Conservation (phyloP, 2,797 vertebrate genomes). For the Neostethus bicornis region DNA sequence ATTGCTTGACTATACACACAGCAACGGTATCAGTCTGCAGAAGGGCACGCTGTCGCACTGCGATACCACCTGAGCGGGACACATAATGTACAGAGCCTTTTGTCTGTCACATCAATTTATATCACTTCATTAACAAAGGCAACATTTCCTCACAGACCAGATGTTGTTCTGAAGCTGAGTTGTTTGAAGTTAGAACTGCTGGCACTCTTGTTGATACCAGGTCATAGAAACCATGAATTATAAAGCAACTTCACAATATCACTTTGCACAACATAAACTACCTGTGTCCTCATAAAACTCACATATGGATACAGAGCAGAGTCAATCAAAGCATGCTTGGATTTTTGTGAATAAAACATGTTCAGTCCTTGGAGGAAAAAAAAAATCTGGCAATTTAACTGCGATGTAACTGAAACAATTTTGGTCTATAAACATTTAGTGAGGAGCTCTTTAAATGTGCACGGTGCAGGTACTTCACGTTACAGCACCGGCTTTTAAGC, state of each 20-base stretch:
- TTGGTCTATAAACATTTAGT: conserved; percentile 46
- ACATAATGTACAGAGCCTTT: conserved; percentile 60
- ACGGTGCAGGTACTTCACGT: conserved; percentile 28
- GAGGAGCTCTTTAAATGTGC: conserved; percentile 33
- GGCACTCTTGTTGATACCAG: conserved; percentile 59
- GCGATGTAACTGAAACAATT: conserved; percentile 26
- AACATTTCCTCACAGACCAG: conserved; percentile 69
- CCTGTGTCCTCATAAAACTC: conserved; percentile 24
- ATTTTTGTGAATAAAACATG: conserved; percentile 6
- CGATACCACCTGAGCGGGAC: conserved; percentile 52
- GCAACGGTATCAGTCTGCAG: conserved; percentile 26
- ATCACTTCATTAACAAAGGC: conserved; percentile 75
- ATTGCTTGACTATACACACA: conserved; percentile 4
- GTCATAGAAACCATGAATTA: conserved; percentile 69
- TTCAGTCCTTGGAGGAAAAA: not conserved
- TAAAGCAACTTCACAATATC: conserved; percentile 52
- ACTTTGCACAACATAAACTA: conserved; percentile 38
- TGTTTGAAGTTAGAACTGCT: conserved; percentile 73
- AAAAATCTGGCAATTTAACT: conserved; percentile 13
- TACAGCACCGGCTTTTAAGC: conserved; percentile 38
- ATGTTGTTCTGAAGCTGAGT: conserved; percentile 55
- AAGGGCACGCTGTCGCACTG: conserved; percentile 21
- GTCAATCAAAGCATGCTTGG: conserved; percentile 13
- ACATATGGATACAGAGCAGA: conserved; percentile 6
- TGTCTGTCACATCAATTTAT: conserved; percentile 74